Base-by-base conservation (phyloP, 2,113 vertebrate species). In the Hippocampus abdominalis region DNA sequence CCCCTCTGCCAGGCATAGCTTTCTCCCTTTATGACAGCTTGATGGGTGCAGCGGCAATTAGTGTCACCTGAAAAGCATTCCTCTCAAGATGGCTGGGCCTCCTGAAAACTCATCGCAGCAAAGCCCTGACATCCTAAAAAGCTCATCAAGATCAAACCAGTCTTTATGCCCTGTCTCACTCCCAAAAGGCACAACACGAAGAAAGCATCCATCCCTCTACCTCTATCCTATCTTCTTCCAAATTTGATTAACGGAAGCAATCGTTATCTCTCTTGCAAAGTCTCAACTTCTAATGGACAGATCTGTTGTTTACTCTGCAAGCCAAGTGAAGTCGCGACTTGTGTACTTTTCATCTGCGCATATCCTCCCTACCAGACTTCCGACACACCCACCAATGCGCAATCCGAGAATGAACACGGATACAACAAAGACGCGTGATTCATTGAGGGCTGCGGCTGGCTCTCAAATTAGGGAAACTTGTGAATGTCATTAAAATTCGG, bases 51-150 rank as follows among this genome's bases (percentile, higher is more conserved):
- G 84, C 81, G 87, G 89, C 89, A 91, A 91, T 92, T 92, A 92
- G 88, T 89, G 90, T 92, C 88, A 91, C 86, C 88, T 90, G 89
- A 91, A 90, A 46, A 90, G 86, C 86, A 69, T 84, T 88, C 72
- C 87, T 82, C 85, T 71, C 59, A 46, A 77, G 84, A 83, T 74
- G 81, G 71, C 84, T 79, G 39, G 79, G 66, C 69, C 66, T 71
- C 70, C 74, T 76, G 82, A 87, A 91, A 91, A 89, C 85, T 87
- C 86, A 90, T 92, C 84, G 90, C 74, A 13, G 78, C 78, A 66
- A 79, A 79, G 83, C 74, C 80, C 57, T 69, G 85, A 84, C 82
- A 87, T 84, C 86, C 79, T 87, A 86, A 88, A 89, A 89, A 87
- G 83, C 87, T 91, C 86, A 88, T 92, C 89, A 87, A 80, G 88